A percentile compares a stretch with the other conserved stretches of the same genome.
Conservation (phyloP, 2,888 invertebrate genomes). For the Lucinisca nassula region DNA sequence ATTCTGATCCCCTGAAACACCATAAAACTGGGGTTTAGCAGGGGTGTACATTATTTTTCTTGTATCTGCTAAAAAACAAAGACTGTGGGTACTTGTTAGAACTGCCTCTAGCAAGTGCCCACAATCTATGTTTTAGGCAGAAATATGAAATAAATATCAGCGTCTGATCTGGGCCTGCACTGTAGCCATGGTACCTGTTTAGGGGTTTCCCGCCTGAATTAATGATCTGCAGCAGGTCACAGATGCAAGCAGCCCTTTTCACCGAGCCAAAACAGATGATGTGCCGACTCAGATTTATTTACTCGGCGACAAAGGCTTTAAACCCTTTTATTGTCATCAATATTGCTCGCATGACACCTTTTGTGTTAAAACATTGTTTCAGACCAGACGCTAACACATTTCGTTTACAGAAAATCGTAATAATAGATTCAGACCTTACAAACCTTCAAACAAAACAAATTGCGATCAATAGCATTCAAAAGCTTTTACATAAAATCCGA, state of each 20-base stretch:
- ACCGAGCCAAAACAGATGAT: neutral
- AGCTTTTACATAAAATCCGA: neutral
- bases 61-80: too few relatives aligned
- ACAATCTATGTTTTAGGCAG: too few relatives aligned
- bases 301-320: neutral
- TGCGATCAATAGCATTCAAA: neutral
- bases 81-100: too few relatives aligned
- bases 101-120: too few relatives aligned
- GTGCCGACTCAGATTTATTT: neutral
- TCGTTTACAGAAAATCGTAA: neutral
- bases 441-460: neutral
- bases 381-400: neutral
- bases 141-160: too few relatives aligned
- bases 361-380: neutral
- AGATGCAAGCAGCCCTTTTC: neutral
- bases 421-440: neutral
- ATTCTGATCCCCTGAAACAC: too few relatives aligned
- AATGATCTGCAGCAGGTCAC: too few relatives aligned
- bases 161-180: too few relatives aligned
- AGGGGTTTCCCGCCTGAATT: too few relatives aligned
- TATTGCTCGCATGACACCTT: neutral
- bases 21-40: too few relatives aligned
- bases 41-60: too few relatives aligned
- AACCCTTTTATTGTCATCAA: neutral
- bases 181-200: too few relatives aligned